Percentiles rank a stretch among this genome's conserved stretches.
Evolutionary conservation across 2,797 vertebrate genomes (phyloP).

Genomic region (Gobio occitaniae): DNA sequence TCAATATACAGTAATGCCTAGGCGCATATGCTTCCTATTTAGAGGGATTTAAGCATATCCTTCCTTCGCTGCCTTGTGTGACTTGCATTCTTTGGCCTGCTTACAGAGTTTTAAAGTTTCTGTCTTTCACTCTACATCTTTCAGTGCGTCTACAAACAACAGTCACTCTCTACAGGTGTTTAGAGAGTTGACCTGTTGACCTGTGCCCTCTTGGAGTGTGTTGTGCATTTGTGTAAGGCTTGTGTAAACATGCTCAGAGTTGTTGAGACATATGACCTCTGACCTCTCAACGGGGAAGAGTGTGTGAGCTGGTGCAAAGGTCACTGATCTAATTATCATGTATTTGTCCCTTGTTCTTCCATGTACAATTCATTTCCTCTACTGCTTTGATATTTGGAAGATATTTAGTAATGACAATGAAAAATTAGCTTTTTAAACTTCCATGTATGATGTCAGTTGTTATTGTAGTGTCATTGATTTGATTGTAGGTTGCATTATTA

Average conservation of each 20-base stretch:
- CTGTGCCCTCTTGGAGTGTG: slow-evolving; percentile 40
- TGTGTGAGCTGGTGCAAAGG: slow-evolving; percentile 75
- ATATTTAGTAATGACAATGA: background rate
- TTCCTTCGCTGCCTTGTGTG: background rate
- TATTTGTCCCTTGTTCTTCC: background rate
- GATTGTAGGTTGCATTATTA: background rate
- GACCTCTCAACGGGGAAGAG: slow-evolving; percentile 78
- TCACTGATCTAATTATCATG: slow-evolving; percentile 21
- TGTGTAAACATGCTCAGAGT: slow-evolving; percentile 36
- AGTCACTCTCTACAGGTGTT: slow-evolving; percentile 14
- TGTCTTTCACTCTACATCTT: background rate
- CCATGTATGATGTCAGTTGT: background rate
- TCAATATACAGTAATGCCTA: slow-evolving; percentile 29
- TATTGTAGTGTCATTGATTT: background rate
- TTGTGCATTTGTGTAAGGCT: slow-evolving; percentile 40
- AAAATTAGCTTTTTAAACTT: background rate
- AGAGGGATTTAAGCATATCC: background rate
- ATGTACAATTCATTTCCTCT: background rate
- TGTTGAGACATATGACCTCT: slow-evolving; percentile 52
- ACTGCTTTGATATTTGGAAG: background rate
- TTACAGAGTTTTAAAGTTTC: background rate
- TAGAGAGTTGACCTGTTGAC: slow-evolving; percentile 34
- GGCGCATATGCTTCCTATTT: slow-evolving; percentile 27
- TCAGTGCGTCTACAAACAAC: background rate
- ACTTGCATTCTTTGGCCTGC: background rate